Evolutionary conservation across 2,888 invertebrate genomes (phyloP).

Genomic region (Eristalinus aeneus): DNA sequence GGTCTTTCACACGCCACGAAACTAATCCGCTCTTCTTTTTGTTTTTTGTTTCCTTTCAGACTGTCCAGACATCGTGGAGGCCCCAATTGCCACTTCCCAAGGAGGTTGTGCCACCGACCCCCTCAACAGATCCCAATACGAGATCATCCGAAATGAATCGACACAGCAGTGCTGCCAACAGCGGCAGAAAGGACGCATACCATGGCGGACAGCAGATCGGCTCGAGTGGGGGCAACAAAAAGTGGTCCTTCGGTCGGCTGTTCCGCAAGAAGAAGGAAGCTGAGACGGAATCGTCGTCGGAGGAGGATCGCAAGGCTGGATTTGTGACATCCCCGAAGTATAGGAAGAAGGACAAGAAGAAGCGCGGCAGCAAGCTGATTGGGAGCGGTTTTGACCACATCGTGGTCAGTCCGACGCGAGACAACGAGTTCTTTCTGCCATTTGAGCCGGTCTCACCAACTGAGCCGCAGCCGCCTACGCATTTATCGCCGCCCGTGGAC

Average conservation of each 20-base stretch:
- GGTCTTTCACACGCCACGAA: background rate
- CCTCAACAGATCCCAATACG: conserved; percentile 69
- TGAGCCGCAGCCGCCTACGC: conserved; percentile 36
- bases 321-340: conserved; percentile 76
- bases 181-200: conserved; percentile 77
- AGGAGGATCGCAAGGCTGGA: conserved; percentile 80
- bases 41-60: conserved; percentile 73
- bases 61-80: conserved; percentile 81
- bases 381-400: conserved; percentile 86
- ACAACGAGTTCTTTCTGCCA: conserved; percentile 79
- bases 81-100: conserved; percentile 80
- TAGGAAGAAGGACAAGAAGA: conserved; percentile 81
- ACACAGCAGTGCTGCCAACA: conserved; percentile 71
- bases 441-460: conserved; percentile 75
- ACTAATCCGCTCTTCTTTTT: conserved; percentile 22
- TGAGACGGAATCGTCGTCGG: conserved; percentile 78
- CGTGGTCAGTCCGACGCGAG: conserved; percentile 82
- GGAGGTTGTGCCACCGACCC: conserved; percentile 77
- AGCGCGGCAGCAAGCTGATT: conserved; percentile 81
- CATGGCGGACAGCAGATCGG: conserved; percentile 79
- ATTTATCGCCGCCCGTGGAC: conserved; percentile 32
- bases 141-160: conserved; percentile 73
- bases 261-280: conserved; percentile 88
- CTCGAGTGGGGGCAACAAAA: conserved; percentile 80
- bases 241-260: conserved; percentile 91